Percentiles rank a stretch among this genome's conserved stretches.
phyloP scores from a whole-genome alignment of 2,888 invertebrate species.

The Phrixothrix hirtus region DNA sequence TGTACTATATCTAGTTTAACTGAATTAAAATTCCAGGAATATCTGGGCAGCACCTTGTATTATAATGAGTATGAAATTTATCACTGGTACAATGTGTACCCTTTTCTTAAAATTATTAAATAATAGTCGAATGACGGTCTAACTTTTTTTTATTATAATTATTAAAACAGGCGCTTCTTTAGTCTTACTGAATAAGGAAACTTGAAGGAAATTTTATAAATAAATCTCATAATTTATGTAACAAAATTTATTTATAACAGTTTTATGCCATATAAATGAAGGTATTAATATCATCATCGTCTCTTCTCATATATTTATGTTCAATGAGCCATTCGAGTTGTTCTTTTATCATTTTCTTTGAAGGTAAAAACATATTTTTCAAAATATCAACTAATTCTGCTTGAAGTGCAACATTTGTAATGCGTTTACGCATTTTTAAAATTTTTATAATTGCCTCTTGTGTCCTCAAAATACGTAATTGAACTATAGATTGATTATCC shows the following conservation, averaged over 20 bases:
- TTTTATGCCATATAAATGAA: constrained; percentile 94
- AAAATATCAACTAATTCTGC: constrained; percentile 97
- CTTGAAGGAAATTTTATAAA: too few relatives aligned
- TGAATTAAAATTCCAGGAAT: too few relatives aligned
- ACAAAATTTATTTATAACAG: constrained; percentile 26
- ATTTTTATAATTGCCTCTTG: constrained; percentile 99
- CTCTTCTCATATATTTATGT: constrained; percentile 95
- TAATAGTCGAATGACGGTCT: too few relatives aligned
- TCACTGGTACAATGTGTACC: too few relatives aligned
- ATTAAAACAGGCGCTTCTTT: too few relatives aligned
- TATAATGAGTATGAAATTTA: too few relatives aligned
- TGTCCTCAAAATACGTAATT: constrained; percentile 88
- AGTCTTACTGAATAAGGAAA: neutral
- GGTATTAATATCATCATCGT: constrained; percentile 96
- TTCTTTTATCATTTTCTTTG: constrained; percentile 99
- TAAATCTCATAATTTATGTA: constrained; percentile 2
- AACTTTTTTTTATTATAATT: too few relatives aligned
- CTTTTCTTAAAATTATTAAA: too few relatives aligned
- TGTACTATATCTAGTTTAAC: too few relatives aligned
- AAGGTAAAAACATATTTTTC: constrained; percentile 99
- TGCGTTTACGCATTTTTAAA: constrained; percentile 94
- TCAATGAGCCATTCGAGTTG: constrained; percentile 99
- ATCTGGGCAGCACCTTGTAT: too few relatives aligned
- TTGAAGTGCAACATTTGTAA: constrained; percentile 93
- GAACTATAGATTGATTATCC: constrained; percentile 98